These are phyloP conservation scores for Choristoneura rosaceana DNA, from an alignment of 2,888 invertebrate species.

Conservation along the genomic window DNA sequence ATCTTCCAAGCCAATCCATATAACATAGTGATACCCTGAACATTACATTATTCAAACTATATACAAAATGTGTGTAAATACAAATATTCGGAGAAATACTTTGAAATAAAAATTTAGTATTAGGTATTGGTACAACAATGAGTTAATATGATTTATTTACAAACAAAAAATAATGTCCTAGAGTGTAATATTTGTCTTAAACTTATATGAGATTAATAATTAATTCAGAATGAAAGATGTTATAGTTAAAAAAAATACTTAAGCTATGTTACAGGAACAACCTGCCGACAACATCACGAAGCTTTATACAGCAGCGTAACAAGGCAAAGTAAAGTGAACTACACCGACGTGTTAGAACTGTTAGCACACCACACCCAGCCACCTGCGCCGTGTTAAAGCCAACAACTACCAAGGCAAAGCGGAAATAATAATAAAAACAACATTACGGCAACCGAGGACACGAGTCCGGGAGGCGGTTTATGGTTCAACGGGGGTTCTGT, in stretches of 20 bases:
- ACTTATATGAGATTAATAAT: conserved; percentile 16
- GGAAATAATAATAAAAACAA: conserved; percentile 77
- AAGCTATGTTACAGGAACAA: conserved; percentile 51
- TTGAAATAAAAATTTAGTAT: conserved; percentile 21
- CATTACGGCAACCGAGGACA: conserved; percentile 83
- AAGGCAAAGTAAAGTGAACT: conserved; percentile 74
- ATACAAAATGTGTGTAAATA: conserved; percentile 21
- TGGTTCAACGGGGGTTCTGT: conserved; percentile 63
- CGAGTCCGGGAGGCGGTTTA: conserved; percentile 81
- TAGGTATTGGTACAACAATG: conserved; percentile 27
- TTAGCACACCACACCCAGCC: conserved; percentile 83
- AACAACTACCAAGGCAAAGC: conserved; percentile 83
- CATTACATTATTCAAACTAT: conserved; percentile 27
- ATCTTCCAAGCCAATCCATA: conserved; percentile 36
- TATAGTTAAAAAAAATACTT: conserved; percentile 20
- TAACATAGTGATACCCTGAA: conserved; percentile 25
- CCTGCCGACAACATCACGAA: conserved; percentile 58
- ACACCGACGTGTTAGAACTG: conserved; percentile 75
- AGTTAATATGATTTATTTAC: conserved; percentile 38
- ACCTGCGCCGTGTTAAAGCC: conserved; percentile 81
- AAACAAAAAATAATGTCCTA: conserved; percentile 23
- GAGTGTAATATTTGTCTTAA: conserved; percentile 1
- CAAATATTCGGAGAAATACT: conserved; percentile 17
- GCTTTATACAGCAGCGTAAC: conserved; percentile 70
- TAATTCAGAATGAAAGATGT: conserved; percentile 18